Conservation (phyloP, 2,797 vertebrate genomes). For the Spinus olivaceus region DNA sequence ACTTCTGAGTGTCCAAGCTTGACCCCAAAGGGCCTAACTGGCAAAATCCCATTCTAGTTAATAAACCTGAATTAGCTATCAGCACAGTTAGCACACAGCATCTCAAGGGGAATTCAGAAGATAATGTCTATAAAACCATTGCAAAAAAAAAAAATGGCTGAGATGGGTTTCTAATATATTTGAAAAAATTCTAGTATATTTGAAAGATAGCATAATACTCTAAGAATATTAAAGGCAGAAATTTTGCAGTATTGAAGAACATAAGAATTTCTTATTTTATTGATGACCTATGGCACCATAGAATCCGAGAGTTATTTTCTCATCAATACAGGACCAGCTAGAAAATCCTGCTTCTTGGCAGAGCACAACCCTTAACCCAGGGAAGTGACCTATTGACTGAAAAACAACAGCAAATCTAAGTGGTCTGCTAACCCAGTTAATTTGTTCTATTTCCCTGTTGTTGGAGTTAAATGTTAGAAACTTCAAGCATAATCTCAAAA, state of each 20-base stretch:
- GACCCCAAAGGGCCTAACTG: background rate
- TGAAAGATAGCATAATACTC: background rate
- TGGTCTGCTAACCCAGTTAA: background rate
- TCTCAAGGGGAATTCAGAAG: background rate
- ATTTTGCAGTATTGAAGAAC: background rate
- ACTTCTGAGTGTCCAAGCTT: background rate
- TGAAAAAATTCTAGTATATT: background rate
- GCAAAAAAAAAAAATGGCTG: background rate
- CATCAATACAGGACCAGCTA: background rate
- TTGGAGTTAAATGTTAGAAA: background rate
- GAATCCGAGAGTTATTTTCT: background rate
- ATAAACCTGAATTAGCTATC: background rate
- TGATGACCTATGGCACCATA: background rate
- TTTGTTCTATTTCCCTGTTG: background rate
- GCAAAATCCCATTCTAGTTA: background rate
- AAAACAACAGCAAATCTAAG: conserved; percentile 18
- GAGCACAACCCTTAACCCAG: conserved; percentile 8
- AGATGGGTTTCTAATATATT: background rate
- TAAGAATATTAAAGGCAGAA: background rate
- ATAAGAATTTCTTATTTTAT: background rate
- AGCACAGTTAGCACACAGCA: background rate
- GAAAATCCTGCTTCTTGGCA: background rate
- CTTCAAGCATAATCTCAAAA: background rate
- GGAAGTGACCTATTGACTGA: conserved; percentile 5
- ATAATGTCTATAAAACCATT: background rate